These are phyloP conservation scores for Sorex araneus DNA, from an alignment of 2,113 vertebrate species.

Conservation along the genomic window DNA sequence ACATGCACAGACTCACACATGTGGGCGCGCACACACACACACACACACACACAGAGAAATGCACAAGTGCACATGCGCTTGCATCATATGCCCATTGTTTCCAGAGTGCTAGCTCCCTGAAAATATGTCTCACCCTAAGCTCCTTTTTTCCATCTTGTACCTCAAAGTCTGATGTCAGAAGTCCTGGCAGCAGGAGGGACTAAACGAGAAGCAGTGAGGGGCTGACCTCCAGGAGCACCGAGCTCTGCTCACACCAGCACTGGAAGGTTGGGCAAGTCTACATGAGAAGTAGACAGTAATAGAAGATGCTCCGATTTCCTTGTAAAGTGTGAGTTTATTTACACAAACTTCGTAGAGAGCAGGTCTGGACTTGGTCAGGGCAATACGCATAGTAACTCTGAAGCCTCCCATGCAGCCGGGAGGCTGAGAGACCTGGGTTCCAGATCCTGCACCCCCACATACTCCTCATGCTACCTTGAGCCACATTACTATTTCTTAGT, in stretches of 20 bases:
- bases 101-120: not conserved
- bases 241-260: not conserved
- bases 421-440: conserved; percentile 15
- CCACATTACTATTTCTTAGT: not conserved
- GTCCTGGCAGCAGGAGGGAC: not conserved
- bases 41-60: not conserved
- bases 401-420: conserved; percentile 22
- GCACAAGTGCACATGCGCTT: not conserved
- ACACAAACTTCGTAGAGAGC: not conserved
- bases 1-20: not conserved
- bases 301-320: not conserved
- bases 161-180: conserved; percentile 20
- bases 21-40: not conserved
- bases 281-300: not conserved
- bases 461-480: conserved; percentile 2
- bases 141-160: not conserved
- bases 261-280: not conserved
- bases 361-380: not conserved
- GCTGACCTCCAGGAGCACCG: not conserved
- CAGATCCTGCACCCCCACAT: not conserved
- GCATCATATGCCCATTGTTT: not conserved
- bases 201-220: not conserved
- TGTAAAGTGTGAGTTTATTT: not conserved
- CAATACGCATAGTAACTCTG: not conserved
- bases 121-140: not conserved